Percentiles rank a stretch among this genome's conserved stretches.
Conservation (phyloP, 2,888 invertebrate genomes). For the Microlaimidae sp. region DNA sequence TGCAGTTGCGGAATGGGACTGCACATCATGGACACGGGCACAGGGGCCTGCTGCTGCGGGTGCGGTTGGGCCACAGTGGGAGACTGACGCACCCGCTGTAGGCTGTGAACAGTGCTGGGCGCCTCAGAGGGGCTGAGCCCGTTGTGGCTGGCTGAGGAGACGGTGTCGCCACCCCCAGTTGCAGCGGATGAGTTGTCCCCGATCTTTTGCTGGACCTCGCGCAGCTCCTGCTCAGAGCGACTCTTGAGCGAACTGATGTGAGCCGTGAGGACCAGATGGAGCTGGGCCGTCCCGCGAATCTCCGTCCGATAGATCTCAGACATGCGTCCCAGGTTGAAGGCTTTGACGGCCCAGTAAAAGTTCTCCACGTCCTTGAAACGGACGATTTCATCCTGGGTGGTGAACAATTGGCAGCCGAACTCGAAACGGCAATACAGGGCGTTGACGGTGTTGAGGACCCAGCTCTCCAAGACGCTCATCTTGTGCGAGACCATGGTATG, state of each 20-base stretch:
- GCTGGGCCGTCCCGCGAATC: slow-evolving; percentile 15
- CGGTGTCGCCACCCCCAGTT: too few relatives aligned
- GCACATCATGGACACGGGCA: too few relatives aligned
- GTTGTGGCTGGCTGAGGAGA: too few relatives aligned
- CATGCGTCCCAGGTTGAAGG: slow-evolving; percentile 20
- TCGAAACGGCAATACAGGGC: slow-evolving; percentile 22
- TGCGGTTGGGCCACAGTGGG: too few relatives aligned
- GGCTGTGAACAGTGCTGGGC: too few relatives aligned
- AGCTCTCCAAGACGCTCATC: slow-evolving; percentile 22
- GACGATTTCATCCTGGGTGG: slow-evolving; percentile 23
- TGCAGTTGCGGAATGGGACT: too few relatives aligned
- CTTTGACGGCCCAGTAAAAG: slow-evolving; percentile 28
- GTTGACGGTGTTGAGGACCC: slow-evolving; percentile 27
- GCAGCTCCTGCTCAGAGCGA: slow-evolving; percentile 8
- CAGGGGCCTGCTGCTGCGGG: too few relatives aligned
- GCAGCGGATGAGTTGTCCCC: too few relatives aligned
- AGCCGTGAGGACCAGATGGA: slow-evolving; percentile 10
- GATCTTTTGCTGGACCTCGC: slow-evolving; percentile 16
- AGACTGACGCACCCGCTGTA: too few relatives aligned
- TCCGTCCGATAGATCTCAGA: slow-evolving; percentile 18
- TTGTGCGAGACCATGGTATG: slow-evolving; percentile 23
- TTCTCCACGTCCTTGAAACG: slow-evolving; percentile 21
- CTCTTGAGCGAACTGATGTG: slow-evolving; percentile 11
- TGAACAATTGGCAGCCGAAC: slow-evolving; percentile 26
- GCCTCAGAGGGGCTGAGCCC: too few relatives aligned